Base-by-base conservation (phyloP, 1,140 invertebrate species). In the Cherax destructor region DNA sequence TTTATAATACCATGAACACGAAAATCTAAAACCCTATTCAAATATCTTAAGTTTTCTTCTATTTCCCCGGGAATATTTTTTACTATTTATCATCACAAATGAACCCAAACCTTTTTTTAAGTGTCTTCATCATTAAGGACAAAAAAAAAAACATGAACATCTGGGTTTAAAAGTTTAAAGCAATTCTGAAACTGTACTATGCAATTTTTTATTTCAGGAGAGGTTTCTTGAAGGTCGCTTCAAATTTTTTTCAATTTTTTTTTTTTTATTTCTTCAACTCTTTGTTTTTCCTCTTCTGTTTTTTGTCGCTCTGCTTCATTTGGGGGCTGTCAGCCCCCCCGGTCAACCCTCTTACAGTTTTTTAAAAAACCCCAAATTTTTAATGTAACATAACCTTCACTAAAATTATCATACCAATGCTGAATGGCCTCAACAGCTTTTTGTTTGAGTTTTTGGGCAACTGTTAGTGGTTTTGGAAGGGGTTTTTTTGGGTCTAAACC, bases 131-230 rank as follows among this genome's bases (percentile, higher is more conserved):
- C 86, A 84, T 85, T 49, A 47, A 93, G 30, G 52, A 86, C 86
- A 59, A 93, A 89, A 65, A 93, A 93, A 86, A 93, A 93, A 47
- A 92, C 86, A 65, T 92, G 83, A 52, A 93, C 79, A 86, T 93
- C 92, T 85, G 92, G 92, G n/a, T 92, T 93, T 6, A 93, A 47
- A 6, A 93, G 56, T 47, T 86, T 90, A 56, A 93, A 93, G 47
- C 88, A 91, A 50, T 93, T 93, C 21, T 80, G 87, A 74, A 93
- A 93, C 65, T 91, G 81, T 16, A 78, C 56, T 74, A 92, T 72
- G 61, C 69, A 80, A 83, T 86, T 84, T 59, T 87, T 76, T 86
- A 93, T 81, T 85, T 92, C 90, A 2, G 81, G 3, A 0, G 79
- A 77, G 30, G 24, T 84, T 50, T 81, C 87, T 85, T 78, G 81